Conservation (phyloP, 2,888 invertebrate genomes). For the Brachyptera putata region DNA sequence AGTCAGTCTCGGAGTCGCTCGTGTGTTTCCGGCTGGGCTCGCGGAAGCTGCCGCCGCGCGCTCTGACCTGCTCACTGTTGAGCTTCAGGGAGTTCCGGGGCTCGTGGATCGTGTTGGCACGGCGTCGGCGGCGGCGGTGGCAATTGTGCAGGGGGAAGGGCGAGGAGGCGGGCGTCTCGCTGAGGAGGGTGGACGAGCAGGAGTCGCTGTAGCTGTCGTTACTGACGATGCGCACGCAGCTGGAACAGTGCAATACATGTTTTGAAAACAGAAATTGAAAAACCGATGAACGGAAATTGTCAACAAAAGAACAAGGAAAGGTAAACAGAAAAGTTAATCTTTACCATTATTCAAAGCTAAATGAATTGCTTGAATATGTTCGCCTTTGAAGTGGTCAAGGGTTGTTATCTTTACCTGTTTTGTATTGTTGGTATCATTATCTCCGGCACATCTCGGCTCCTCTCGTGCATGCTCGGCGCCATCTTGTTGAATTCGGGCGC, state of each 20-base stretch:
- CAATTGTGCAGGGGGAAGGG: neutral
- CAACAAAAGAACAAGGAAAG: no score
- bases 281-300: no score
- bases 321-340: no score
- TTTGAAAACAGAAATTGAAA: no score
- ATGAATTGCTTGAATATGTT: no score
- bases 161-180: conserved; percentile 15
- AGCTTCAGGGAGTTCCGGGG: conserved; percentile 34
- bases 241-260: no score
- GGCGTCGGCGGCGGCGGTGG: conserved; percentile 39
- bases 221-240: conserved; percentile 24
- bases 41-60: conserved; percentile 5
- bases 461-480: no score
- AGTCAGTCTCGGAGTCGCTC: conserved; percentile 11
- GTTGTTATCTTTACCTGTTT: conserved; percentile 24
- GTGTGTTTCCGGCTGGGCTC: conserved; percentile 22
- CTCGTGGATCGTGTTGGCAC: conserved; percentile 52
- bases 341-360: no score
- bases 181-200: conserved; percentile 38
- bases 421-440: conserved; percentile 33
- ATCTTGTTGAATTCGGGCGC: no score
- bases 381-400: neutral
- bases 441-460: no score
- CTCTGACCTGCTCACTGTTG: conserved; percentile 13
- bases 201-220: conserved; percentile 42